These are phyloP conservation scores for Sebastes flavidus DNA, from an alignment of 2,797 vertebrate genomes.

Conservation along the genomic window DNA sequence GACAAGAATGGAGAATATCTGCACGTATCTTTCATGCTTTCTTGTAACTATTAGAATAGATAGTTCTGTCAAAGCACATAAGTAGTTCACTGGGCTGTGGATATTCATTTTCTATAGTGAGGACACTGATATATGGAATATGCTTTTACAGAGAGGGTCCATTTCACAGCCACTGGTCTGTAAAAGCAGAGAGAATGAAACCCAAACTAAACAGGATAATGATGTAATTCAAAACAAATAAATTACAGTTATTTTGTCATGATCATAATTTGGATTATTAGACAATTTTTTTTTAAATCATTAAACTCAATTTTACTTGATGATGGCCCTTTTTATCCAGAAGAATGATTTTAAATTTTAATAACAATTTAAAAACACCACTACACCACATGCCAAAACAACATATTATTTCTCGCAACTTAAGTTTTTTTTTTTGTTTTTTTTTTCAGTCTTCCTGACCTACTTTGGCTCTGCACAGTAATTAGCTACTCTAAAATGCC, in stretches of 20 bases:
- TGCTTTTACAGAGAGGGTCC: constrained; percentile 45
- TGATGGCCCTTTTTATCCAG: background rate
- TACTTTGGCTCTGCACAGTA: constrained; percentile 20
- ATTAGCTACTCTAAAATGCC: constrained; percentile 15
- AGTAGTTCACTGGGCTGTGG: constrained; percentile 59
- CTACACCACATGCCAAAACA: background rate
- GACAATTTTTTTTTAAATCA: background rate
- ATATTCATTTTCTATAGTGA: constrained; percentile 67
- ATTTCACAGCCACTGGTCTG: constrained; percentile 50
- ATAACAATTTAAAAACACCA: background rate
- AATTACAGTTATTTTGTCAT: background rate
- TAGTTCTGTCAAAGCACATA: constrained; percentile 65
- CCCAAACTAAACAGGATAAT: constrained; percentile 3
- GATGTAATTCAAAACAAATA: constrained; percentile 20
- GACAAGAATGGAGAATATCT: constrained; percentile 43
- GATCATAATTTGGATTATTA: background rate
- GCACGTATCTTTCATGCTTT: constrained; percentile 51
- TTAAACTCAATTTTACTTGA: background rate
- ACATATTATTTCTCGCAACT: background rate
- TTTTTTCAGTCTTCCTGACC: constrained; percentile 9
- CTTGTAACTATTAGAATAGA: constrained; percentile 70
- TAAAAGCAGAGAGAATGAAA: constrained; percentile 16
- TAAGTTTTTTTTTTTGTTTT: too few relatives aligned
- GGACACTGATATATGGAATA: constrained; percentile 66
- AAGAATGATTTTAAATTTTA: background rate